These are phyloP conservation scores for Hexactinellida sp. DNA, from an alignment of 37 sponge, comb jelly and placozoan species.

Conservation along the genomic window DNA sequence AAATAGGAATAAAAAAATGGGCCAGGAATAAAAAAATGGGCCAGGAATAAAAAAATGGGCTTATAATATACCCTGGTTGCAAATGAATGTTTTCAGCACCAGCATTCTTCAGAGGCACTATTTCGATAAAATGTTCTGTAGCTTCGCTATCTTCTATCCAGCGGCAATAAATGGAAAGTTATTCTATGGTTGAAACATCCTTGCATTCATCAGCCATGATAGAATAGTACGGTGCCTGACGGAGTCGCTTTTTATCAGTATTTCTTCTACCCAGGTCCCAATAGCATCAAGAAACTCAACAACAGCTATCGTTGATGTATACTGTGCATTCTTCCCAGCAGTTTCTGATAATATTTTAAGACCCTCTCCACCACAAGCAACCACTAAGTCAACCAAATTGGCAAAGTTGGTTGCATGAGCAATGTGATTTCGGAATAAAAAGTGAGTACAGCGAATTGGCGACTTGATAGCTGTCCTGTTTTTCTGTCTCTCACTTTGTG, in stretches of 20 bases:
- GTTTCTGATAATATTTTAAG: not conserved
- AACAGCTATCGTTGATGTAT: not conserved
- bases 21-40: too few species aligned
- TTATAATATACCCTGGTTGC: constrained; percentile 34
- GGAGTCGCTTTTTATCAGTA: not conserved
- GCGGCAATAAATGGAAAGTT: too few species aligned
- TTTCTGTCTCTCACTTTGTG: constrained; percentile 39
- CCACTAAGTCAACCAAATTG: not conserved
- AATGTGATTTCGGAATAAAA: not conserved
- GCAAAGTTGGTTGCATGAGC: not conserved
- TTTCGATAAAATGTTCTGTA: too few species aligned
- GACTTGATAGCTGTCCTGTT: constrained; percentile 50
- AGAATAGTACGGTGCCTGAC: not conserved
- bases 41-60: too few species aligned
- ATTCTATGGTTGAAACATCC: too few species aligned
- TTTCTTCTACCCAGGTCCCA: not conserved
- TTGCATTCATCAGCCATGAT: too few species aligned
- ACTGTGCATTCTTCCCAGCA: not conserved
- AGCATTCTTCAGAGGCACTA: too few species aligned
- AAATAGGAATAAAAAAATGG: too few species aligned
- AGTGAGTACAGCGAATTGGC: not conserved
- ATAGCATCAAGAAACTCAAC: not conserved
- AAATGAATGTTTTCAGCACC: too few species aligned
- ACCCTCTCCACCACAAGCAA: not conserved
- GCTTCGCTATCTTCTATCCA: not conserved